Percentiles rank a stretch among this genome's conserved stretches.
Evolutionary conservation across 2,888 invertebrate species (phyloP).

Genomic region (Rhodophaea formosa): DNA sequence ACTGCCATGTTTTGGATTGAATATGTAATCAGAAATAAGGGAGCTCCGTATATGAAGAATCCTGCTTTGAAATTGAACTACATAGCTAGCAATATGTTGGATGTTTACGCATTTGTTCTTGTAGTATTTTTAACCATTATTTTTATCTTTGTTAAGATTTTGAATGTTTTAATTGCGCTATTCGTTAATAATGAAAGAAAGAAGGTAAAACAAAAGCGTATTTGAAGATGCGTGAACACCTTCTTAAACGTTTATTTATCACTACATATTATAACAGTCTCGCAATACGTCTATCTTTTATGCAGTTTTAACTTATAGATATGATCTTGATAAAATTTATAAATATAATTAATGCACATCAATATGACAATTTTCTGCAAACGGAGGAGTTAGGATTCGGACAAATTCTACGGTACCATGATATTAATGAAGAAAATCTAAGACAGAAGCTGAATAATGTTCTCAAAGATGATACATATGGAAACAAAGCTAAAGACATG

Average conservation of each 20-base stretch:
- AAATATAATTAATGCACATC: too few species aligned
- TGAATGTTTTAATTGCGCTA: not conserved
- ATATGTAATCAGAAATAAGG: slow-evolving; percentile 79
- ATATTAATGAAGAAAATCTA: slow-evolving; percentile 65
- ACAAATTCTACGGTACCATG: slow-evolving; percentile 61
- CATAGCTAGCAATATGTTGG: slow-evolving; percentile 64
- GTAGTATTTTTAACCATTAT: slow-evolving; percentile 27
- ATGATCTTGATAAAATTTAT: too few species aligned
- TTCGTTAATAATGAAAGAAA: not conserved
- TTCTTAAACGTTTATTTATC: too few species aligned
- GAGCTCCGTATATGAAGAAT: slow-evolving; percentile 74
- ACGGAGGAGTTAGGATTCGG: slow-evolving; percentile 64
- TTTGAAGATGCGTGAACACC: not conserved
- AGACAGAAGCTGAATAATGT: slow-evolving; percentile 53
- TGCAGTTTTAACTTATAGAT: too few species aligned
- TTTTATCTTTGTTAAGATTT: slow-evolving; percentile 26
- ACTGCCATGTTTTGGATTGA: slow-evolving; percentile 80
- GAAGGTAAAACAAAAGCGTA: slow-evolving; percentile 2
- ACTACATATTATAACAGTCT: too few species aligned
- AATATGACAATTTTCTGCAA: slow-evolving; percentile 71
- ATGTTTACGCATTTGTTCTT: slow-evolving; percentile 59
- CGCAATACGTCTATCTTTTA: too few species aligned
- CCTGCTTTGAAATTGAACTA: slow-evolving; percentile 67
- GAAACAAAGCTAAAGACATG: slow-evolving; percentile 54
- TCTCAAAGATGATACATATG: slow-evolving; percentile 56